Conservation (phyloP, 2,797 vertebrate genomes). For the Lerista edwardsae region DNA sequence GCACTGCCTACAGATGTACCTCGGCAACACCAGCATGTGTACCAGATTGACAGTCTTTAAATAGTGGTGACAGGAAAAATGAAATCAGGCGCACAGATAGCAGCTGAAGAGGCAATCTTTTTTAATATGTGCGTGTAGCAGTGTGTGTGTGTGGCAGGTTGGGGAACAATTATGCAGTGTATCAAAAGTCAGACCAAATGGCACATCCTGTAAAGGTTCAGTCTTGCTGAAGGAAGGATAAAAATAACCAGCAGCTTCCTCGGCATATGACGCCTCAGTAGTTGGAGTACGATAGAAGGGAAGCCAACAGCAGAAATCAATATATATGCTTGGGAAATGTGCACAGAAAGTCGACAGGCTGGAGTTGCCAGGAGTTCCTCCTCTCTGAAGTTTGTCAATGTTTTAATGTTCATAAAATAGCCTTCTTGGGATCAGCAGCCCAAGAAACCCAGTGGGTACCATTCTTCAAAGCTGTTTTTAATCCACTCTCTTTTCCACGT, state of each 20-base stretch:
- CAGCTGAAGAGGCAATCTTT: constrained; percentile 24
- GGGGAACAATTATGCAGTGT: constrained; percentile 8
- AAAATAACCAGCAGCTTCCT: constrained; percentile 45
- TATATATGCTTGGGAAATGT: constrained; percentile 60
- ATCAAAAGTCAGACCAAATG: constrained; percentile 34
- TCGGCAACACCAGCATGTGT: not conserved
- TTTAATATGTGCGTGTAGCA: too few species aligned
- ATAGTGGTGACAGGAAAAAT: not conserved
- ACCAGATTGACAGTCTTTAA: constrained; percentile 14
- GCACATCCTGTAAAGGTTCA: constrained; percentile 7
- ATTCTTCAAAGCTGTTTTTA: not conserved
- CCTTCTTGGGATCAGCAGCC: constrained; percentile 58
- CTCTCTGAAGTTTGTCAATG: constrained; percentile 62
- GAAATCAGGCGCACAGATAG: not conserved
- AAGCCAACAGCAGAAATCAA: constrained; percentile 48
- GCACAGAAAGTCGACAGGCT: constrained; percentile 66
- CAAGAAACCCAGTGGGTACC: constrained; percentile 39
- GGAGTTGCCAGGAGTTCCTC: constrained; percentile 63
- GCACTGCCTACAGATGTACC: not conserved
- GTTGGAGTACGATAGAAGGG: constrained; percentile 38
- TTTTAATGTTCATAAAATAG: constrained; percentile 65
- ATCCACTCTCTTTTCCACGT: constrained; percentile 6
- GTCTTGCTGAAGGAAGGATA: constrained; percentile 8
- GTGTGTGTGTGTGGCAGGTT: constrained; percentile 6
- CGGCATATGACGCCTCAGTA: constrained; percentile 36